Conservation (phyloP, 2,113 vertebrate genomes). For the Leucosticte australis region DNA sequence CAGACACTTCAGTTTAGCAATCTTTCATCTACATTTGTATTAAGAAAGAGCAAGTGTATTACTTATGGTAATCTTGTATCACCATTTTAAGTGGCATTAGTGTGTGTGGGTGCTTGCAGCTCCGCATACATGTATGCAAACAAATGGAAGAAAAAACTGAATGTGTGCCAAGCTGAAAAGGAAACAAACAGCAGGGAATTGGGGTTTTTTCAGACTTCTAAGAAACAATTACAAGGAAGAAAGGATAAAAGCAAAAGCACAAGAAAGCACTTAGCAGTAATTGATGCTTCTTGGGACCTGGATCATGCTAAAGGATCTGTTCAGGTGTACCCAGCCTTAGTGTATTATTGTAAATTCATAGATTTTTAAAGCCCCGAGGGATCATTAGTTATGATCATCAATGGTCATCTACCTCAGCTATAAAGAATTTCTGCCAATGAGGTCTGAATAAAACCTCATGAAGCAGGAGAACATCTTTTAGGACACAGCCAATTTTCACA, state of each 20-base stretch:
- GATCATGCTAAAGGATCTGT: neutral
- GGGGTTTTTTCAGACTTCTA: neutral
- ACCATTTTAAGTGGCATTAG: neutral
- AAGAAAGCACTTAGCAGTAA: neutral
- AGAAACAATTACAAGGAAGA: neutral
- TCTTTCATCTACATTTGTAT: neutral
- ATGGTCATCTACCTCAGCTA: neutral
- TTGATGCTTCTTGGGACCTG: neutral
- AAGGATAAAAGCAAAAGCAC: neutral
- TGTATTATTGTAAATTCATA: neutral
- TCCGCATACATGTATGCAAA: neutral
- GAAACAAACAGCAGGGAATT: neutral
- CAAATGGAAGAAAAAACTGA: neutral
- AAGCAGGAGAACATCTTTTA: neutral
- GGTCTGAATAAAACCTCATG: neutral
- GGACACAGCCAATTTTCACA: neutral
- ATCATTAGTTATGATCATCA: neutral
- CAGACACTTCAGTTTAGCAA: neutral
- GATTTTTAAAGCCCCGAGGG: neutral
- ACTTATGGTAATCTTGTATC: slow-evolving; percentile 3
- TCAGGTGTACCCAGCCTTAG: neutral
- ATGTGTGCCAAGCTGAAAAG: neutral
- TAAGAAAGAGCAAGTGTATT: neutral
- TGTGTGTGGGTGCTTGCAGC: neutral
- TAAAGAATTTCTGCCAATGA: neutral